Conservation (phyloP, 2,113 vertebrate genomes). For the Nerophis lumbriciformis region DNA sequence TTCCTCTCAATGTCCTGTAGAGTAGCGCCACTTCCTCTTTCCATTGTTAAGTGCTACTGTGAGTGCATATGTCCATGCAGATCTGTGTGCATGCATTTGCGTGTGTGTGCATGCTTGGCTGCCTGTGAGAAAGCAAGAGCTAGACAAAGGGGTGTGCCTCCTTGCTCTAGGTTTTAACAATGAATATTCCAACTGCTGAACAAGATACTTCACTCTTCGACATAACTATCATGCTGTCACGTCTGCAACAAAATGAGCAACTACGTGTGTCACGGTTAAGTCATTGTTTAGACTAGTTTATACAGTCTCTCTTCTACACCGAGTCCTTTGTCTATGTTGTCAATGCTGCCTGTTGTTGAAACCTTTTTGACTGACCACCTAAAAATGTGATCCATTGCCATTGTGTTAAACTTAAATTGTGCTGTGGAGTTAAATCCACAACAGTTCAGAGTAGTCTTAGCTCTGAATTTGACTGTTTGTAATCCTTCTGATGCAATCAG, state of each 20-base stretch:
- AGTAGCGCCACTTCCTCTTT: slow-evolving; percentile 59
- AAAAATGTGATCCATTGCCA: neutral
- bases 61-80: slow-evolving; percentile 1
- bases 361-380: neutral
- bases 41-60: slow-evolving; percentile 47
- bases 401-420: neutral
- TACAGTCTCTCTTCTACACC: no score
- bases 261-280: neutral
- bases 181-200: slow-evolving; percentile 7
- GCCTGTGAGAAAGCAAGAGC: no score
- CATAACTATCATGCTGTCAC: slow-evolving; percentile 5
- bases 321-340: neutral
- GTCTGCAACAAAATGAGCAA: neutral
- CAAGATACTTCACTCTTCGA: neutral
- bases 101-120: no score
- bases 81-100: no score
- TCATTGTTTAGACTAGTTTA: neutral
- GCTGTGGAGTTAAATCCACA: neutral
- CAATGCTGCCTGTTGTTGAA: neutral
- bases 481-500: slow-evolving; percentile 14
- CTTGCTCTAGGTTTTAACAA: slow-evolving; percentile 23
- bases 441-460: neutral
- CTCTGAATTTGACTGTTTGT: slow-evolving; percentile 6
- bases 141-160: slow-evolving; percentile 50
- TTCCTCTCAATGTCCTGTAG: slow-evolving; percentile 58